Evolutionary conservation across 1,140 invertebrate genomes (phyloP), one percentile per base, ranked within the genome.

Genomic region (Euwallacea fornicatus): DNA sequence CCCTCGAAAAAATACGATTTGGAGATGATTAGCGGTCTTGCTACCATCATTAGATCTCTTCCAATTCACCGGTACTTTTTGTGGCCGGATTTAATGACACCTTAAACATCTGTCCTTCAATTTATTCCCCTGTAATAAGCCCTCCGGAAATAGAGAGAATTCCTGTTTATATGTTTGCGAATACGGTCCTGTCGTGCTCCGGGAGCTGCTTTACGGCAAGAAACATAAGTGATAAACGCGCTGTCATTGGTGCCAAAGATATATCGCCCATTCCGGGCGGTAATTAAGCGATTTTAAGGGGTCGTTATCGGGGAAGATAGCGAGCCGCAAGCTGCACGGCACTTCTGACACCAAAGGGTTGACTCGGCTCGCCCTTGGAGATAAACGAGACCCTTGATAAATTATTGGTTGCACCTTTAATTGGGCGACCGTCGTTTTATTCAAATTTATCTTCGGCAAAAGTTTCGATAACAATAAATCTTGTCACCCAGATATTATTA

Each of bases 281-380:
- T 65, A 65, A 65, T 65, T 65, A 65, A 65, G 47, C 63, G 46
- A 65, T 62, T 65, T 65, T 65, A 65, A 65, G 63, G 63, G 63
- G 50, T 42, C 41, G 46, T 65, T 65, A 65, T 65, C 63, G 42
- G 50, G 47, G 42, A 42, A 62, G 60, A 62, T 62, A 62, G 46
- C 21, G 21, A 0, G 60, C 60, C 63, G 63, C 50, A 65, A 65
- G 63, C 63, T 53, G 46, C 33, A 50, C 46, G 63, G 15, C 63
- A 65, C 10, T 54, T 65, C 44, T 65, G 46, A 65, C 63, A 65
- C 63, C 47, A 65, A 65, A 65, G 63, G 63, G 63, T 65, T 65
- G 46, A 53, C 60, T 62, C 42, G 6, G 43, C n/a, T 33, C 60
- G 41, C 7, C 42, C 21, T 65, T 65, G 16, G 8, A 65, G 62